Base-by-base conservation (phyloP, 2,888 invertebrate species). In the Xanthorhoe spadicearia region DNA sequence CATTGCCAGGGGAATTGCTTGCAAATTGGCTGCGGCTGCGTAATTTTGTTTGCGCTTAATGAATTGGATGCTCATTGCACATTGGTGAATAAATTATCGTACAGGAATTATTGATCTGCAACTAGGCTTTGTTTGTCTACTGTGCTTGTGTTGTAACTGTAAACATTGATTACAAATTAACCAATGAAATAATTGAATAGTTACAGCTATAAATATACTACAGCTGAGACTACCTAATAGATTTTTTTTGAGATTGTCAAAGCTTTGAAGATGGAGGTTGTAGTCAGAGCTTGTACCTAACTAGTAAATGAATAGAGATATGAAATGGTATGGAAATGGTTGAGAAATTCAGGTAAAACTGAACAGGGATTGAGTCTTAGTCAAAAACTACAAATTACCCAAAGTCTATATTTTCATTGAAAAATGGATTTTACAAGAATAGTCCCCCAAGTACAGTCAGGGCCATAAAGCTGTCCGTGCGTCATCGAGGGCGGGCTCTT, bases 401-500 rank as follows among this genome's bases (percentile, higher is more conserved):
- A 48, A 48, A 48, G n/a, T 10, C 0, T n/a, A 3, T 51, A 13
- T 7, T 35, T 15, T 53, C 32, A 35, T 17, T 8, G 8, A 35
- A 53, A 53, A 53, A 32, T 43, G 13, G 9, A 43, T 3, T 35
- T 35, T 15, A 15, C 35, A 28, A 59, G 59, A 62, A 66, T 66
- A 74, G 43, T 32, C 53, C 73, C 70, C 71, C 69, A 72, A 77
- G 83, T 80, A 76, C 79, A 74, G 68, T 78, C 76, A 76, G 76
- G 74, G 77, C 83, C 77, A 83, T 87, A 85, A 89, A 90, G 74
- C 84, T 88, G 89, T 89, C 89, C 71, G 81, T 86, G 86, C 81
- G 88, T 91, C 90, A 88, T 83, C 82, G 81, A 75, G 86, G 90
- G 90, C 89, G 89, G 87, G 85, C 76, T 80, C 79, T 68, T 71